Conservation (phyloP, 2,797 vertebrate species). For the Diglossa cyanea region DNA sequence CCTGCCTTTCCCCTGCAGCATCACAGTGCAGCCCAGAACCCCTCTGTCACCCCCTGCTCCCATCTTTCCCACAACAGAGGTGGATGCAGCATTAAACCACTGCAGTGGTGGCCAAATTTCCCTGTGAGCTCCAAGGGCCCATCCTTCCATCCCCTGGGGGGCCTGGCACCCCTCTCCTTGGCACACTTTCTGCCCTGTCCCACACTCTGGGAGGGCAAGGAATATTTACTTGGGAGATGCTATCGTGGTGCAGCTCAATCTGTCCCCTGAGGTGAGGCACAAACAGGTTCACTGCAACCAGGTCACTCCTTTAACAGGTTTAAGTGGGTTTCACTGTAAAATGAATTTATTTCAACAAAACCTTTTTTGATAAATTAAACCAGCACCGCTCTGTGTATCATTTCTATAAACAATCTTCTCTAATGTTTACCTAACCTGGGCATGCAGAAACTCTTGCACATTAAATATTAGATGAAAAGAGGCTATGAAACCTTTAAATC, state of each 20-base stretch:
- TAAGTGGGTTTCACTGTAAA: constrained; percentile 49
- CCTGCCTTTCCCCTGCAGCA: neutral
- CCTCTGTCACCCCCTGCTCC: neutral
- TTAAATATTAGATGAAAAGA: constrained; percentile 55
- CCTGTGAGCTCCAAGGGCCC: accelerated
- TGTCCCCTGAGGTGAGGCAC: neutral
- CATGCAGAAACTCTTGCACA: neutral
- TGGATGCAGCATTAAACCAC: neutral
- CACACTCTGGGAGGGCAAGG: accelerated
- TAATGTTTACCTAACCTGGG: constrained; percentile 55
- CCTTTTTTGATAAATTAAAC: constrained; percentile 60
- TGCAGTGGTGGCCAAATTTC: accelerated
- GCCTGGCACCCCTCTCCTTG: neutral
- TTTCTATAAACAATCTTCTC: constrained; percentile 60
- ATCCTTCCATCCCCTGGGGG: neutral
- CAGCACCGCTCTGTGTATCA: constrained; percentile 50
- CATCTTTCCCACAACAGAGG: accelerated
- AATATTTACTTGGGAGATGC: neutral
- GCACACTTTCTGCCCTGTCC: neutral
- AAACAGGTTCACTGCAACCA: neutral
- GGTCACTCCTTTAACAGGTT: neutral
- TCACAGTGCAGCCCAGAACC: accelerated
- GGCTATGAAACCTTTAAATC: neutral
- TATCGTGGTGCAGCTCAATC: neutral
- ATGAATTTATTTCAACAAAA: constrained; percentile 56